phyloP scores from a whole-genome alignment of 1,140 invertebrate species.

The Drosophila miranda region DNA sequence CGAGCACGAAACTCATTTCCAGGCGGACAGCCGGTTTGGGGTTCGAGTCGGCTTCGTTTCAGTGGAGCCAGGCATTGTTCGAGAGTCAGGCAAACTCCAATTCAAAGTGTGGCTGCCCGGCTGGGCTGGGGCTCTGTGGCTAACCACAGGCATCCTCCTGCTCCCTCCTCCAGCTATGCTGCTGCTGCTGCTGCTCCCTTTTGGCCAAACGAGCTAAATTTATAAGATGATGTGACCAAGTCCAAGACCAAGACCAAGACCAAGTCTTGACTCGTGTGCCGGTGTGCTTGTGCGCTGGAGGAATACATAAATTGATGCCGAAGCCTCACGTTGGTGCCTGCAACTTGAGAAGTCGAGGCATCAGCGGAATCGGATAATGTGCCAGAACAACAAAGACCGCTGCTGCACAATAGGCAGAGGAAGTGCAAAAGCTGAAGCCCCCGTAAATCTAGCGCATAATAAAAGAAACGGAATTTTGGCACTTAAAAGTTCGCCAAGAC shows the following conservation, averaged over 20 bases:
- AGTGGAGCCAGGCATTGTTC: slow-evolving; percentile 37
- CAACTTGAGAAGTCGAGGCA: slow-evolving; percentile 59
- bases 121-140: slow-evolving; percentile 50
- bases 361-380: slow-evolving; percentile 21
- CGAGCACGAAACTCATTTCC: slow-evolving; percentile 31
- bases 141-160: slow-evolving; percentile 73
- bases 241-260: too few relatives aligned
- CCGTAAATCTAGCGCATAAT: background rate
- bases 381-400: slow-evolving; percentile 35
- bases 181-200: slow-evolving; percentile 42
- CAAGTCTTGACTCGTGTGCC: background rate
- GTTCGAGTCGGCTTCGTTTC: slow-evolving; percentile 11
- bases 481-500: too few relatives aligned
- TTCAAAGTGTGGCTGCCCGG: slow-evolving; percentile 28
- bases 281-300: slow-evolving; percentile 48
- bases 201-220: slow-evolving; percentile 68
- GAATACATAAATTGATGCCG: slow-evolving; percentile 79
- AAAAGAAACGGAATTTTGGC: slow-evolving; percentile 4
- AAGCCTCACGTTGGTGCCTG: slow-evolving; percentile 48
- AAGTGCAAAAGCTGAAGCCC: background rate
- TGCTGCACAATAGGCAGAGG: slow-evolving; percentile 23
- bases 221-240: slow-evolving; percentile 81
- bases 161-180: too few relatives aligned
- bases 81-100: slow-evolving; percentile 28
- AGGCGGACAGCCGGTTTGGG: slow-evolving; percentile 36